Base-by-base conservation (phyloP, 1,140 invertebrate species). In the Danaus melanippus region DNA sequence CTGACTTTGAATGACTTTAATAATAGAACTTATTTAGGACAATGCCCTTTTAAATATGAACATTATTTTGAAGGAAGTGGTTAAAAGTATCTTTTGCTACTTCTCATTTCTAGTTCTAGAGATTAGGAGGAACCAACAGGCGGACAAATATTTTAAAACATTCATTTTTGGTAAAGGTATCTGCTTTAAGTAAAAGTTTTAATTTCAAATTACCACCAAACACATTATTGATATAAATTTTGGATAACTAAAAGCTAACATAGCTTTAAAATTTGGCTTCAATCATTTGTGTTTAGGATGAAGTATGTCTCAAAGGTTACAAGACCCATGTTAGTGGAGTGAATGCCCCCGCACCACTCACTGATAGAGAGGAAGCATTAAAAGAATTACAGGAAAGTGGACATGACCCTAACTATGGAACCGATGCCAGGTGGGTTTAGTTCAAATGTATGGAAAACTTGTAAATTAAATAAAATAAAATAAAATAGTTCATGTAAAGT, bases 331-430 rank as follows among this genome's bases (percentile, higher is more conserved):
- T 95, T 64, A 90, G 89, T 64, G 91, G 93, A 32, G 90, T 92
- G 32, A 90, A 91, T 47, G 93, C 94, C 2, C 96, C 97, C 0
- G 95, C 94, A 5, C 97, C 97, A 0, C 87, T 98, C 10, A 98
- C 97, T 8, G 90, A 90, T 42, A 91, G 95, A 8, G 97, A 98
- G 84, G 95, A 97, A 77, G 96, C 98, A 76, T 84, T 97, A 8
- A 91, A 94, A 45, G 91, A 95, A 79, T 86, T 98, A 1, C 93
- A 92, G 50, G 91, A 92, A 73, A 92, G 88, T 53, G 94, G 95
- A 76, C 89, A 93, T 9, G 89, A 91, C 69, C 92, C 92, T 0
- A 92, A 95, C 58, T 93, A 96, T 56, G 91, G 91, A 56, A 91
- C 96, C 10, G 94, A 96, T 74, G 92, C 94, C 0, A 90, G 86